Evolutionary conservation across 1,140 invertebrate species (phyloP).

Genomic region (Stratiolaelaps scimitus): DNA sequence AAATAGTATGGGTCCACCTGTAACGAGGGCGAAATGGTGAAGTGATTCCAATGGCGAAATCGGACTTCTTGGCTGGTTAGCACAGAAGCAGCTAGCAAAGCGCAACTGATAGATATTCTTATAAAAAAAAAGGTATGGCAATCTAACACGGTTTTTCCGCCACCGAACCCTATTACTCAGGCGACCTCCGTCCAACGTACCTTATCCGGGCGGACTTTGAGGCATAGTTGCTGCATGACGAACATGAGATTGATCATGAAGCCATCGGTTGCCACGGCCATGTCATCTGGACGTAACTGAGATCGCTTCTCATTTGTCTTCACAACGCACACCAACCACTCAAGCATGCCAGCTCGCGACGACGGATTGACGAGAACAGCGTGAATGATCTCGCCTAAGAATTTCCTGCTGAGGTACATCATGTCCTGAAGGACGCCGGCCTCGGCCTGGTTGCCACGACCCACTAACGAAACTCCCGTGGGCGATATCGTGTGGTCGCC

Average conservation of each 20-base stretch:
- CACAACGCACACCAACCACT: slow-evolving; percentile 61
- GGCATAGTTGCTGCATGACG: slow-evolving; percentile 69
- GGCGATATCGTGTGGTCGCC: no score
- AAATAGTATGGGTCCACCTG: slow-evolving; percentile 74
- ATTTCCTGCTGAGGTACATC: slow-evolving; percentile 25
- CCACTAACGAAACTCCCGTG: no score
- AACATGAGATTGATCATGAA: slow-evolving; percentile 86
- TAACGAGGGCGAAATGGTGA: slow-evolving; percentile 41
- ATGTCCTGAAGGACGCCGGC: not conserved
- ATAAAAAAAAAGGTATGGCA: no score
- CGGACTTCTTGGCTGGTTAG: no score
- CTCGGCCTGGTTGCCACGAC: no score
- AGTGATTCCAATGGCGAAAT: not conserved
- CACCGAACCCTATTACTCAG: no score
- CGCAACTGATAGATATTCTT: no score
- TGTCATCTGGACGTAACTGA: slow-evolving; percentile 51
- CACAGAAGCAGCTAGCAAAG: no score
- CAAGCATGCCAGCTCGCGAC: slow-evolving; percentile 58
- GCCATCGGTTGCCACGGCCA: slow-evolving; percentile 66
- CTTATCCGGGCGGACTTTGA: slow-evolving; percentile 54
- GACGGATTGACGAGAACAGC: slow-evolving; percentile 64
- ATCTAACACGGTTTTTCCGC: no score
- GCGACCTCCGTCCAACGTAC: slow-evolving; percentile 35
- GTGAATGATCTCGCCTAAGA: slow-evolving; percentile 64
- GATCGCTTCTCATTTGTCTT: slow-evolving; percentile 69